Evolutionary conservation across 2,888 invertebrate species (phyloP).

Genomic region (Cosmia trapezina): DNA sequence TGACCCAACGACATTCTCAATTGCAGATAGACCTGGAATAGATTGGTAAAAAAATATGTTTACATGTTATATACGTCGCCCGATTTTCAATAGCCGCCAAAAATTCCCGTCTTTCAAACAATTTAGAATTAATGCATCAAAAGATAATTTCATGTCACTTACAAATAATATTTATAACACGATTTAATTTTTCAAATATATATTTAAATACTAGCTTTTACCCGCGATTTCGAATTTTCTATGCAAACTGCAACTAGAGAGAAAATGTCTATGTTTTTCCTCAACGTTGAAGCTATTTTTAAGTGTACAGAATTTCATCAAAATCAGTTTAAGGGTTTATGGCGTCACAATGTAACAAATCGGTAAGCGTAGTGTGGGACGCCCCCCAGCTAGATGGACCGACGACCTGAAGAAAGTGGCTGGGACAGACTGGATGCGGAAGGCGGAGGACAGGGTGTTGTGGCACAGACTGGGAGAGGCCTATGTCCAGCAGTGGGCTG

Average conservation of each 20-base stretch:
- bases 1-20: slow-evolving; percentile 27
- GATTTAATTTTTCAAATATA: slow-evolving; percentile 1
- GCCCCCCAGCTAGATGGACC: no score
- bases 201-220: neutral
- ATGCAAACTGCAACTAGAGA: neutral
- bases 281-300: neutral
- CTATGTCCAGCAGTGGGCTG: no score
- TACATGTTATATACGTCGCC: slow-evolving; percentile 17
- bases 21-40: slow-evolving; percentile 28
- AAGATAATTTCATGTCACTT: slow-evolving; percentile 7
- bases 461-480: no score
- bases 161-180: slow-evolving; percentile 4
- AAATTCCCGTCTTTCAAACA: slow-evolving; percentile 18
- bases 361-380: no score
- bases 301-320: neutral
- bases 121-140: slow-evolving; percentile 26
- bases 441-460: no score
- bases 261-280: neutral
- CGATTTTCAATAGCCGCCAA: slow-evolving; percentile 19
- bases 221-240: neutral
- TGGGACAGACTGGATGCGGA: no score
- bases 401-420: no score
- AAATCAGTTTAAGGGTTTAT: neutral
- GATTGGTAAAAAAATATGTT: slow-evolving; percentile 13
- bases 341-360: neutral